These are phyloP conservation scores for Zapus hudsonius DNA, from an alignment of 2,113 vertebrate genomes.

Conservation along the genomic window DNA sequence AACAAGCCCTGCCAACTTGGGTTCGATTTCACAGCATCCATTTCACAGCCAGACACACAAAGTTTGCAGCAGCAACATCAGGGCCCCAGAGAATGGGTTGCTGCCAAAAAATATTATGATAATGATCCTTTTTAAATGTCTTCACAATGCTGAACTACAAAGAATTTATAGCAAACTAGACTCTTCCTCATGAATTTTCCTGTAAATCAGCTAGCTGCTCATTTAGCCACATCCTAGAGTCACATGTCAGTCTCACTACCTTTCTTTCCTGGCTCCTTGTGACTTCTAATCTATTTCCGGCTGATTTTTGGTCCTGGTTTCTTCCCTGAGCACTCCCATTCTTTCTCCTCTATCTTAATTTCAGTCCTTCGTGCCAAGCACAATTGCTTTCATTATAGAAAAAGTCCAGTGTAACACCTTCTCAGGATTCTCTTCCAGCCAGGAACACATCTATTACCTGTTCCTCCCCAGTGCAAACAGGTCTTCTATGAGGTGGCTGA, in stretches of 20 bases:
- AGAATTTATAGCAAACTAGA: neutral
- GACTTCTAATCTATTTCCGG: constrained; percentile 38
- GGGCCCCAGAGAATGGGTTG: neutral
- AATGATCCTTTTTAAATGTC: neutral
- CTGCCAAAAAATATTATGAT: neutral
- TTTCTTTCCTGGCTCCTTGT: neutral
- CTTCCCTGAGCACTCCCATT: neutral
- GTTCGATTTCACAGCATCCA: no score
- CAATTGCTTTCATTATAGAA: constrained; percentile 48
- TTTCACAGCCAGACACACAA: no score
- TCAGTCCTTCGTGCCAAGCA: constrained; percentile 16
- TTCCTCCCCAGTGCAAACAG: neutral
- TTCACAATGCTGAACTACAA: neutral
- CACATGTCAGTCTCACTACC: neutral
- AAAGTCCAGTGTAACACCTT: constrained; percentile 47
- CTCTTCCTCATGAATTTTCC: neutral
- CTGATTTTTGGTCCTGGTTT: neutral
- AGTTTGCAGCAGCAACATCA: neutral
- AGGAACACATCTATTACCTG: neutral
- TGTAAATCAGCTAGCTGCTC: neutral
- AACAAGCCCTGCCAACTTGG: no score
- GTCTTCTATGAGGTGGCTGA: neutral
- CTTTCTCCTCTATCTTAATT: constrained; percentile 36
- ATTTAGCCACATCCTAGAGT: neutral
- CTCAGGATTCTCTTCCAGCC: constrained; percentile 2